Conservation (phyloP, 2,113 vertebrate genomes). For the human region DNA sequence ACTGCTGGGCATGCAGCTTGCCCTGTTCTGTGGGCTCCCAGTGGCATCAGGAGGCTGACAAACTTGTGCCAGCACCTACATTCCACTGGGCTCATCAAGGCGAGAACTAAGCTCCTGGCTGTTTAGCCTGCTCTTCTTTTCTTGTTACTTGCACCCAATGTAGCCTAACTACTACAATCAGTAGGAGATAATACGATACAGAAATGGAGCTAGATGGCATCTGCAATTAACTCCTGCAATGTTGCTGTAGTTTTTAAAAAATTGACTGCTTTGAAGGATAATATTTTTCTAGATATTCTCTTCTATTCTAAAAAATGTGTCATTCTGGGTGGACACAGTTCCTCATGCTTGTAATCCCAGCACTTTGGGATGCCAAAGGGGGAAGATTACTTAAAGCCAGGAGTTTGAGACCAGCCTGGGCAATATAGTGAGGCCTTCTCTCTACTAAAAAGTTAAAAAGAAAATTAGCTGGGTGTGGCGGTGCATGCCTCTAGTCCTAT, state of each 20-base stretch:
- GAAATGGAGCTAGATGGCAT: background rate
- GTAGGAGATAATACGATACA: no score
- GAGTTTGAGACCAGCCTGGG: no score
- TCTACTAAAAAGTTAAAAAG: no score
- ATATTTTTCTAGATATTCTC: background rate
- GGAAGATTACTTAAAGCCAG: no score
- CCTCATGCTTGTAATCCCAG: no score
- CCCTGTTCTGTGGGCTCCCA: background rate
- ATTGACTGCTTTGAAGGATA: background rate
- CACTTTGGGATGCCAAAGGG: no score
- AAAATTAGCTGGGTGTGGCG: no score
- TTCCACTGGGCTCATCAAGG: background rate
- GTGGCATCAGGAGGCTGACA: background rate
- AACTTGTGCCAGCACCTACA: background rate
- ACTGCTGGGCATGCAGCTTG: background rate
- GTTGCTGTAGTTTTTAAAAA: background rate
- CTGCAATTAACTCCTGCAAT: background rate
- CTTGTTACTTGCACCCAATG: background rate
- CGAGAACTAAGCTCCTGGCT: background rate
- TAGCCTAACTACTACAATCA: background rate
- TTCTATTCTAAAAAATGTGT: background rate
- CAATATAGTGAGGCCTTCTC: no score
- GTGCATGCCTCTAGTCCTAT: no score
- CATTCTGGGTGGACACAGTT: no score
- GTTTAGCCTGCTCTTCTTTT: no score